A percentile compares a stretch with the other conserved stretches of the same genome.
These are phyloP conservation scores for Hydrocynus forskahlii DNA, from an alignment of 2,797 vertebrate species.

Conservation along the genomic window DNA sequence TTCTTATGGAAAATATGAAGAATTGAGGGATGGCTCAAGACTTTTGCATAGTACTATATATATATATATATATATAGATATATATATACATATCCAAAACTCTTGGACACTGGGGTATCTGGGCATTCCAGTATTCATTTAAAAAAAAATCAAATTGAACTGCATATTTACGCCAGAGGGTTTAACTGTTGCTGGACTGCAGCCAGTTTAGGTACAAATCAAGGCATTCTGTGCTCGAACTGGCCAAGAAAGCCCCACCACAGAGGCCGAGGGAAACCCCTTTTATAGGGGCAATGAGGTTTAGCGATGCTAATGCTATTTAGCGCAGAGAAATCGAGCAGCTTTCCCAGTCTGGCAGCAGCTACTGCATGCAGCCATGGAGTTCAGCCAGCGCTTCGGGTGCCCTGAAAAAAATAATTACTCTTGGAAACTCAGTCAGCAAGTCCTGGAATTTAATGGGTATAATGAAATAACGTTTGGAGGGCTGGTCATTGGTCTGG, in stretches of 20 bases:
- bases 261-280: not conserved
- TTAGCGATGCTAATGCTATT: constrained; percentile 58
- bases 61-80: too few species aligned
- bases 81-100: too few species aligned
- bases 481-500: constrained; percentile 40
- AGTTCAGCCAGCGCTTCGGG: constrained; percentile 49
- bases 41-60: too few species aligned
- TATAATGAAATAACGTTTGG: constrained; percentile 59
- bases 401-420: constrained; percentile 58
- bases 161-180: not conserved
- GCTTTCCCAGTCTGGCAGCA: constrained; percentile 53
- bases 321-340: constrained; percentile 58
- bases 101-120: too few species aligned
- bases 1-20: too few species aligned
- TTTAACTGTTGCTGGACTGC: not conserved
- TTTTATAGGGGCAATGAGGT: constrained; percentile 30
- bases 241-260: not conserved
- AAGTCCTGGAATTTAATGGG: constrained; percentile 58
- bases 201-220: constrained; percentile 5
- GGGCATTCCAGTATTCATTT: too few species aligned
- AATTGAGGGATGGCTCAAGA: too few species aligned
- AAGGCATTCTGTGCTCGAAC: not conserved
- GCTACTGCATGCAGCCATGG: constrained; percentile 58
- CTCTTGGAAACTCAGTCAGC: constrained; percentile 58
- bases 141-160: too few species aligned